These are phyloP conservation scores for Argyrosomus japonicus DNA, from an alignment of 2,113 vertebrate species.

Conservation along the genomic window DNA sequence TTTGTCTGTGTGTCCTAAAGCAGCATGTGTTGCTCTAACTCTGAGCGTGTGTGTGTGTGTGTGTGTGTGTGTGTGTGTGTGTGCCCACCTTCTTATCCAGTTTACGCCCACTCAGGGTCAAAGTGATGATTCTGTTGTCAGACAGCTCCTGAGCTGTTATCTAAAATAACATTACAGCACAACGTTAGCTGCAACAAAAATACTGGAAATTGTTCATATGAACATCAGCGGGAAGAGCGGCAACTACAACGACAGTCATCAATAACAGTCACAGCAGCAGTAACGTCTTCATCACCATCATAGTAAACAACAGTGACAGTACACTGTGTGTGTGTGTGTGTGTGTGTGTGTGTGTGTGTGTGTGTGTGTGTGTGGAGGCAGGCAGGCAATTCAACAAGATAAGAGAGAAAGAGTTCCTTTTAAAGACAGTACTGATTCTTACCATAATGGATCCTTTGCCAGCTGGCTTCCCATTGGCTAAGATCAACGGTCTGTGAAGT, in stretches of 20 bases:
- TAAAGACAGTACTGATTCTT: conserved; percentile 34
- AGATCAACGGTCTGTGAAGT: conserved; percentile 89
- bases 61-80: too few relatives aligned
- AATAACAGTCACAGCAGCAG: neutral
- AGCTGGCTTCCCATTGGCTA: conserved; percentile 96
- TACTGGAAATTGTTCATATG: conserved; percentile 6
- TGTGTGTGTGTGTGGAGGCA: neutral
- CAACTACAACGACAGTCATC: neutral
- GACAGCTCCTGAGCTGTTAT: conserved; percentile 97
- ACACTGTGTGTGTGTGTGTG: too few relatives aligned
- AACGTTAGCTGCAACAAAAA: conserved; percentile 45
- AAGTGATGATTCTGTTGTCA: conserved; percentile 97
- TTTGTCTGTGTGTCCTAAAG: conserved; percentile 24
- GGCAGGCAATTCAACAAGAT: too few relatives aligned
- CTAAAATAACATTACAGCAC: conserved; percentile 77
- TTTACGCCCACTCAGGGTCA: conserved; percentile 94
- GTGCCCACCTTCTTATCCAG: conserved; percentile 82
- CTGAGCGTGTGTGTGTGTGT: conserved; percentile 14
- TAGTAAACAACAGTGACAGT: neutral
- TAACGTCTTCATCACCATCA: neutral
- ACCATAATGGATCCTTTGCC: conserved; percentile 95
- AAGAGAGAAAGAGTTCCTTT: neutral
- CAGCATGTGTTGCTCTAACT: too few relatives aligned
- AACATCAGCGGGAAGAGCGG: conserved; percentile 21
- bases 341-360: too few relatives aligned